Conservation (phyloP, 2,888 invertebrate genomes). For the Miltochrista miniata region DNA sequence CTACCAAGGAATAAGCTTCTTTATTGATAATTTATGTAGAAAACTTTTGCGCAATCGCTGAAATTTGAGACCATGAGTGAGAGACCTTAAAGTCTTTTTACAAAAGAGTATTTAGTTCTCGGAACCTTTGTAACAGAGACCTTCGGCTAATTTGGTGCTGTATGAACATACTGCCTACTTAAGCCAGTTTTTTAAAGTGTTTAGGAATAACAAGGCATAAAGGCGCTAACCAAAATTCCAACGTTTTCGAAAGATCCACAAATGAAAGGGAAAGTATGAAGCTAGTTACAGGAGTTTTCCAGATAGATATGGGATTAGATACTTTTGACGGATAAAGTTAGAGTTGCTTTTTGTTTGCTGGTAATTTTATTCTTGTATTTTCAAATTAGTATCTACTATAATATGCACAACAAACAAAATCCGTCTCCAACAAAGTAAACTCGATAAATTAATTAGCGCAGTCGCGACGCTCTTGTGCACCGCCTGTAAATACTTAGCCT, state of each 20-base stretch:
- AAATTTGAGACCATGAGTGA: constrained; percentile 58
- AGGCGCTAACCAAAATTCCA: not conserved
- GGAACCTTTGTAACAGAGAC: constrained; percentile 41
- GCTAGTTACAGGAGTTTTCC: too few relatives aligned
- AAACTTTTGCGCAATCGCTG: constrained; percentile 26
- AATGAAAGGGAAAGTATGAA: not conserved
- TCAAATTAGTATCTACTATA: too few relatives aligned
- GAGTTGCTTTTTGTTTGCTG: too few relatives aligned
- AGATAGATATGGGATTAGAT: too few relatives aligned
- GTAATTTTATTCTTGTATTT: too few relatives aligned
- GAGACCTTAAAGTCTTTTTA: constrained; percentile 42
- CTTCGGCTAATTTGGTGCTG: constrained; percentile 46
- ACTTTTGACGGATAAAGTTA: too few relatives aligned
- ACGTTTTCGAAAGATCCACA: not conserved
- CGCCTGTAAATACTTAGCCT: constrained; percentile 7
- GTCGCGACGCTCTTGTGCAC: not conserved
- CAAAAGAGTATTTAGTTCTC: constrained; percentile 42
- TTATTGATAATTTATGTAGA: not conserved
- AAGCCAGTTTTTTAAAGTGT: constrained; percentile 18
- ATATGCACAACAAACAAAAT: not conserved
- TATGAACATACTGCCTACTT: constrained; percentile 18
- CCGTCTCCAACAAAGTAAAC: not conserved
- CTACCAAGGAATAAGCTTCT: constrained; percentile 12
- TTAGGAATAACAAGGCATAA: constrained; percentile 25
- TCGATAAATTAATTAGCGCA: constrained; percentile 5